These are phyloP conservation scores for Florisuga fusca DNA, from an alignment of 2,797 vertebrate genomes.

Conservation along the genomic window DNA sequence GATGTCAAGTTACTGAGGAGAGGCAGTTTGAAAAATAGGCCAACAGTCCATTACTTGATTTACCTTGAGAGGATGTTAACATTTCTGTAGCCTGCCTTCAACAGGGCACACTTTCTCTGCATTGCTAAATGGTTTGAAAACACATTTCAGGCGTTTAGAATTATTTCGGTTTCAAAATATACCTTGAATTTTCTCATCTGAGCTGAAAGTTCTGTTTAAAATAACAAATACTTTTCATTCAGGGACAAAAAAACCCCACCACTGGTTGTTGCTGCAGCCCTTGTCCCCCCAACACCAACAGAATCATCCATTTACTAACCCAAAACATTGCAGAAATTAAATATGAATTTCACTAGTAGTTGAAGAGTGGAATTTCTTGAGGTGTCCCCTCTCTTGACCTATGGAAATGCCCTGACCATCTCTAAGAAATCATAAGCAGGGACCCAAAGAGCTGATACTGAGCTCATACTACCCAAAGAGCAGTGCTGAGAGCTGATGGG, in stretches of 20 bases:
- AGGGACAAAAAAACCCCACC: not conserved
- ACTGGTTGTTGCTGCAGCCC: not conserved
- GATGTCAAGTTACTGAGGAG: constrained; percentile 78
- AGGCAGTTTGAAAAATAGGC: constrained; percentile 75
- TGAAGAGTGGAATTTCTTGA: not conserved
- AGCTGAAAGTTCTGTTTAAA: constrained; percentile 52
- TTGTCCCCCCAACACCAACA: not conserved
- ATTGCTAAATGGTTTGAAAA: constrained; percentile 57
- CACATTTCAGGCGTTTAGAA: constrained; percentile 27
- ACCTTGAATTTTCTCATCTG: constrained; percentile 50
- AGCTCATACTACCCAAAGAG: constrained; percentile 24
- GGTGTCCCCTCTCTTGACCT: not conserved
- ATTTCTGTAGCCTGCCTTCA: constrained; percentile 51
- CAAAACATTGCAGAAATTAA: not conserved
- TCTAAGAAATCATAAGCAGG: constrained; percentile 5
- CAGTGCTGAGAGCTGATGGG: not conserved
- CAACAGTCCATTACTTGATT: constrained; percentile 70
- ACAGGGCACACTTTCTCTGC: constrained; percentile 21
- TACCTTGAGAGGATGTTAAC: constrained; percentile 60
- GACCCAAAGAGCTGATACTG: too few species aligned
- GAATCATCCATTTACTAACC: not conserved
- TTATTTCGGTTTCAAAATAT: constrained; percentile 40
- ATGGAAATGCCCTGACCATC: not conserved
- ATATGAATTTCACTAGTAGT: not conserved
- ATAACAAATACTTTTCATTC: constrained; percentile 1